These are phyloP conservation scores for Phragmatobia fuliginosa DNA, from an alignment of 2,888 invertebrate species.

Conservation along the genomic window DNA sequence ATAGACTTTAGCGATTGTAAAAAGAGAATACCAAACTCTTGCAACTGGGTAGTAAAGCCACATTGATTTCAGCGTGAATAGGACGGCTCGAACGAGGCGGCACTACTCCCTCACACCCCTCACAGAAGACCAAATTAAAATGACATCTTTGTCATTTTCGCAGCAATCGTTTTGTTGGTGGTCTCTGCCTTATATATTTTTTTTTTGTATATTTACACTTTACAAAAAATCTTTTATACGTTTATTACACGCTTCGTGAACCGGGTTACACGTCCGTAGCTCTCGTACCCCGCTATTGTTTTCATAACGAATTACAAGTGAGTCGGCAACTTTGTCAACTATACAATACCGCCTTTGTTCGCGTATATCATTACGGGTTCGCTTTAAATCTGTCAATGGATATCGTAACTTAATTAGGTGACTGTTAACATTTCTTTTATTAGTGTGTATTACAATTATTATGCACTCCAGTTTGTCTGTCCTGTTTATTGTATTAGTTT, in stretches of 20 bases:
- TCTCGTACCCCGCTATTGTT: conserved; percentile 27
- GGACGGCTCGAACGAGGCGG: too few species aligned
- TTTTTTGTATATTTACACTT: not conserved
- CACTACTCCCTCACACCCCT: too few species aligned
- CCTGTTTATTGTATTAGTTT: not conserved
- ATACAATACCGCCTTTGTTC: conserved; percentile 39
- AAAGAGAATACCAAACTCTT: too few species aligned
- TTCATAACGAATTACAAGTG: conserved; percentile 29
- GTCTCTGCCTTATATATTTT: too few species aligned
- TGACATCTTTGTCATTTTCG: too few species aligned
- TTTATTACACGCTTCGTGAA: conserved; percentile 17
- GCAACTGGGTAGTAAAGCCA: too few species aligned
- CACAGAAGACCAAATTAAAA: too few species aligned
- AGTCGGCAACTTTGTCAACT: conserved; percentile 17
- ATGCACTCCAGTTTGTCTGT: not conserved
- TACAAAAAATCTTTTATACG: not conserved
- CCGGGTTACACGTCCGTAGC: conserved; percentile 16
- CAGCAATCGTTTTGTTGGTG: too few species aligned
- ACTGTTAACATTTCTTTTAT: conserved; percentile 10
- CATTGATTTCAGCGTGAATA: too few species aligned
- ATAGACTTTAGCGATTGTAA: too few species aligned
- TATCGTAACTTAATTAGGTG: conserved; percentile 22
- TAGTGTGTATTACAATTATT: not conserved
- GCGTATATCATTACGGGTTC: conserved; percentile 25
- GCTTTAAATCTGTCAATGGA: conserved; percentile 30